Evolutionary conservation across 2,797 vertebrate species (phyloP).

Genomic region (Gastrophryne carolinensis): DNA sequence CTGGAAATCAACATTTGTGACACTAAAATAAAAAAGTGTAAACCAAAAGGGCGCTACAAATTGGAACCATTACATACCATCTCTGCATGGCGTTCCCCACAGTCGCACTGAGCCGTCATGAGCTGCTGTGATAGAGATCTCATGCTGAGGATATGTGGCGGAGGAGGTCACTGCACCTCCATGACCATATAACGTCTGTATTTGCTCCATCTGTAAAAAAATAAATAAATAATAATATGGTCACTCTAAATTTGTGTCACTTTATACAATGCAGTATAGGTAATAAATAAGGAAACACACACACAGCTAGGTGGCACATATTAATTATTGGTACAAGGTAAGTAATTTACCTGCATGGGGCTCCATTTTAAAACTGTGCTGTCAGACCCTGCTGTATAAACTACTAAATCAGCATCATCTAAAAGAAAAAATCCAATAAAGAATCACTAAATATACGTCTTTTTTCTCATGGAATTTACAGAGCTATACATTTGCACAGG

Average conservation of each 20-base stretch:
- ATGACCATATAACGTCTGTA: constrained; percentile 72
- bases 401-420: constrained; percentile 61
- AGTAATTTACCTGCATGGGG: constrained; percentile 74
- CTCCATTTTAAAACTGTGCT: constrained; percentile 79
- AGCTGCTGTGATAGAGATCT: constrained; percentile 70
- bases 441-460: no score
- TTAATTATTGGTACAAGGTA: not conserved
- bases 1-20: no score
- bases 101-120: constrained; percentile 71
- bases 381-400: constrained; percentile 77
- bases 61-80: constrained; percentile 7
- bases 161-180: constrained; percentile 64
- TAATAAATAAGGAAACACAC: no score
- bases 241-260: no score
- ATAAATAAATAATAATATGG: not conserved
- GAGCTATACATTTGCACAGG: no score
- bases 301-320: not conserved
- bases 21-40: no score
- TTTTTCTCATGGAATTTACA: no score
- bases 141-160: constrained; percentile 56
- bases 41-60: no score
- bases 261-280: not conserved
- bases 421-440: constrained; percentile 34
- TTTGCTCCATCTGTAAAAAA: constrained; percentile 72
- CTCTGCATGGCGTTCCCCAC: constrained; percentile 63